A percentile compares a stretch with the other conserved stretches of the same genome.
Evolutionary conservation across 2,888 invertebrate genomes (phyloP).

Genomic region (Erynnis tages): DNA sequence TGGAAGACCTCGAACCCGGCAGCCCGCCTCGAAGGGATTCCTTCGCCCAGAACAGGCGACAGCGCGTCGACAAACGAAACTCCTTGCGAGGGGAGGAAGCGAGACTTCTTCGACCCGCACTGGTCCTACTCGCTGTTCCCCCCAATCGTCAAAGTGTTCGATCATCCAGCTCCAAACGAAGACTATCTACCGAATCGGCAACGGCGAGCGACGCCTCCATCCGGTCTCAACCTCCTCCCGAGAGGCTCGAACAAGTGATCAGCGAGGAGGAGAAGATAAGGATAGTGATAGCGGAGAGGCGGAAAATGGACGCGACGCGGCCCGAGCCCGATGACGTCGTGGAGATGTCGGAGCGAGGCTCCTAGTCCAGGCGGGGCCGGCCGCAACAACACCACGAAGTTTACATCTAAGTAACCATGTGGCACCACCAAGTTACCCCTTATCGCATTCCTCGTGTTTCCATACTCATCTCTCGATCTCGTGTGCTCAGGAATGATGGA

Average conservation of each 20-base stretch:
- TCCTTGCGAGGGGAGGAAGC: constrained; percentile 72
- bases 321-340: constrained; percentile 62
- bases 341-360: constrained; percentile 68
- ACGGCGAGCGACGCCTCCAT: constrained; percentile 50
- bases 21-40: constrained; percentile 72
- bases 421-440: constrained; percentile 31
- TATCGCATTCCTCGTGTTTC: constrained; percentile 34
- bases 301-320: constrained; percentile 77
- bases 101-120: constrained; percentile 65
- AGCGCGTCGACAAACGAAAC: constrained; percentile 68
- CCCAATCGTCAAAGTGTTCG: constrained; percentile 56
- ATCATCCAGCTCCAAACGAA: constrained; percentile 50
- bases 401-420: constrained; percentile 63
- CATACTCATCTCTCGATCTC: constrained; percentile 44
- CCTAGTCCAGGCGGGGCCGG: constrained; percentile 80
- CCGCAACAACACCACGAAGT: constrained; percentile 77
- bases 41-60: constrained; percentile 75
- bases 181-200: constrained; percentile 59
- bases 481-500: constrained; percentile 57
- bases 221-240: constrained; percentile 48
- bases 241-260: constrained; percentile 49
- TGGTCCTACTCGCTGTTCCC: constrained; percentile 63
- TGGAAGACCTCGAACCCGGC: constrained; percentile 72
- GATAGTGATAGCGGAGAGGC: constrained; percentile 82
- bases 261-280: constrained; percentile 80